Evolutionary conservation across 2,888 invertebrate species (phyloP).

Genomic region (Lasioglossum calceatum): DNA sequence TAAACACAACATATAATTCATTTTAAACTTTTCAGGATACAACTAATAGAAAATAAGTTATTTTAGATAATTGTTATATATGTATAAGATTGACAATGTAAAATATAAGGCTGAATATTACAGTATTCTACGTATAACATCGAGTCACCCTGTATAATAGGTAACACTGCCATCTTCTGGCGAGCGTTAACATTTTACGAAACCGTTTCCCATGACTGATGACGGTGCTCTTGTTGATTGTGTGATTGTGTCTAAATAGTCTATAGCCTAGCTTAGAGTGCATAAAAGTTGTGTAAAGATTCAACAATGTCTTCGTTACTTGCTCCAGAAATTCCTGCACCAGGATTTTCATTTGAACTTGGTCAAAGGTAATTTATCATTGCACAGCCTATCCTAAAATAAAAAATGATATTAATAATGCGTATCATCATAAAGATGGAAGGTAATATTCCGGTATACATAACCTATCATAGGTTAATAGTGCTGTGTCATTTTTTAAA

Average conservation of each 20-base stretch:
- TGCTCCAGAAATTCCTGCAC: slow-evolving; percentile 88
- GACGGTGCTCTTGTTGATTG: slow-evolving; percentile 18
- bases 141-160: not conserved
- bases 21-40: too few relatives aligned
- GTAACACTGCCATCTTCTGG: slow-evolving; percentile 33
- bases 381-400: not conserved
- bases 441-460: slow-evolving; percentile 28
- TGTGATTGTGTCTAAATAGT: not conserved
- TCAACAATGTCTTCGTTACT: slow-evolving; percentile 88
- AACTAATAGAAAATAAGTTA: not conserved
- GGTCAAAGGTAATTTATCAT: slow-evolving; percentile 88
- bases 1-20: not conserved
- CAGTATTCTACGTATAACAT: not conserved
- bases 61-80: not conserved
- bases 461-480: slow-evolving; percentile 78
- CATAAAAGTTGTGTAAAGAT: not conserved
- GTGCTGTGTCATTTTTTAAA: slow-evolving; percentile 81
- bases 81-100: not conserved
- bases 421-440: not conserved
- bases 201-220: slow-evolving; percentile 29
- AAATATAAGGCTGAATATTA: not conserved
- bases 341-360: slow-evolving; percentile 95
- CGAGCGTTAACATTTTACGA: not conserved
- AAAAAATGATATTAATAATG: not conserved
- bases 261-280: not conserved